Base-by-base conservation (phyloP, 1,140 invertebrate species). In the Eriocheir sinensis region DNA sequence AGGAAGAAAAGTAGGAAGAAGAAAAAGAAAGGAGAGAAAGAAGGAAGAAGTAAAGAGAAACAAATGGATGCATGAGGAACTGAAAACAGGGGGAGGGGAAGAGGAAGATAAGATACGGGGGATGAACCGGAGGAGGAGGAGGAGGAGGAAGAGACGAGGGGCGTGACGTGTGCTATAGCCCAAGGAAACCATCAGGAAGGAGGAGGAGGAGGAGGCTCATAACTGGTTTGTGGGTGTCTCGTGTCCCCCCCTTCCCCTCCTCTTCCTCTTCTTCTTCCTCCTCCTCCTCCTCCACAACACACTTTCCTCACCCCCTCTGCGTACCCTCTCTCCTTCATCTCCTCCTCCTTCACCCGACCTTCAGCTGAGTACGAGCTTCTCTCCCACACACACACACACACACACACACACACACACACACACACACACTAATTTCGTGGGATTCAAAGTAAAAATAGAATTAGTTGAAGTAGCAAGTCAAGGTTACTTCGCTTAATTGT, bases 91-190 rank as follows among this genome's bases (percentile, higher is more conserved):
- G n/a, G 60, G n/a, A 72, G 60, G 12, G 60, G 60, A 72, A n/a
- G n/a, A n/a, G 60, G n/a, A n/a, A 72, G 60, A n/a, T 15, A 72
- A 72, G 60, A n/a, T 15, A n/a, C 12, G 60, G 60, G n/a, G 60
- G n/a, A n/a, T 15, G n/a, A n/a, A 72, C 12, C 12, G 83, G 83
- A 86, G 83, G 83, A 86, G 83, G 40, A 41, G 40, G 83, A 86
- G 40, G 83, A 86, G 2, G n/a, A 86, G 83, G 83, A 38, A 4
- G 80, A 12, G 36, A 38, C 2, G 80, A 38, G 12, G 80, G 80
- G 80, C 36, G 80, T 38, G n/a, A 83, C 80, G 36, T 32, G 12
- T 38, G 36, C 30, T 32, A 83, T 34, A 34, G 36, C 36, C 12
- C 12, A n/a, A 72, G 60, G 60, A 15, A 72, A n/a, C 60, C n/a